phyloP scores from a whole-genome alignment of 2,888 invertebrate genomes.

The Zootermopsis nevadensis region DNA sequence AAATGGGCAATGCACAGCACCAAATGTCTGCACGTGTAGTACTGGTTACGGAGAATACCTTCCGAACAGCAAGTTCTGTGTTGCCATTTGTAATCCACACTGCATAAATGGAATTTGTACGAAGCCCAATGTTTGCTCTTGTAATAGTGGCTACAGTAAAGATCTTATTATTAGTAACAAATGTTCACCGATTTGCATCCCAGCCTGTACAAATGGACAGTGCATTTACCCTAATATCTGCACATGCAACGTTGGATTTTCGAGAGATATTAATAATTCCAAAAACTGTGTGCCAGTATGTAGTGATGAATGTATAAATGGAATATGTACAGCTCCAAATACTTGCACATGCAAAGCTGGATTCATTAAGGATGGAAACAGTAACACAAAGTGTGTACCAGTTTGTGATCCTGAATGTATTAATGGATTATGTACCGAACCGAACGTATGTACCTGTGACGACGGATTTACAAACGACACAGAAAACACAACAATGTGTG shows the following conservation, averaged over 20 bases:
- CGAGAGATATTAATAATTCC: conserved; percentile 13
- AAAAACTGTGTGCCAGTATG: conserved; percentile 12
- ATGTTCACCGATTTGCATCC: conserved; percentile 12
- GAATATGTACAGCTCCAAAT: conserved; percentile 50
- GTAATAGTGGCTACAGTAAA: conserved; percentile 9
- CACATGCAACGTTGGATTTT: conserved; percentile 53
- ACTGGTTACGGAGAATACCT: conserved; percentile 63
- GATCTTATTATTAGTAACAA: background rate
- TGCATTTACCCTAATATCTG: conserved; percentile 52
- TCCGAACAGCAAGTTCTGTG: background rate
- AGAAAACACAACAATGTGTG: background rate
- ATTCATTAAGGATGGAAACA: conserved; percentile 54
- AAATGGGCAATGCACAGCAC: conserved; percentile 53
- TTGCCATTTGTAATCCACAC: background rate
- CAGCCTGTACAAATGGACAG: conserved; percentile 21
- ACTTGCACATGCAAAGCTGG: conserved; percentile 53
- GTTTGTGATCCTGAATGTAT: conserved; percentile 62
- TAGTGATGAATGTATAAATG: conserved; percentile 6
- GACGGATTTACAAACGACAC: background rate
- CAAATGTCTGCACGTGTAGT: conserved; percentile 71
- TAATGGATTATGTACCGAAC: conserved; percentile 55
- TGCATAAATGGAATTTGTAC: conserved; percentile 28
- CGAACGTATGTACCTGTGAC: conserved; percentile 10
- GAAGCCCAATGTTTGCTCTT: background rate
- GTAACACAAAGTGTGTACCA: conserved; percentile 60